Evolutionary conservation across 2,113 vertebrate species (phyloP).

Genomic region (Natator depressus): DNA sequence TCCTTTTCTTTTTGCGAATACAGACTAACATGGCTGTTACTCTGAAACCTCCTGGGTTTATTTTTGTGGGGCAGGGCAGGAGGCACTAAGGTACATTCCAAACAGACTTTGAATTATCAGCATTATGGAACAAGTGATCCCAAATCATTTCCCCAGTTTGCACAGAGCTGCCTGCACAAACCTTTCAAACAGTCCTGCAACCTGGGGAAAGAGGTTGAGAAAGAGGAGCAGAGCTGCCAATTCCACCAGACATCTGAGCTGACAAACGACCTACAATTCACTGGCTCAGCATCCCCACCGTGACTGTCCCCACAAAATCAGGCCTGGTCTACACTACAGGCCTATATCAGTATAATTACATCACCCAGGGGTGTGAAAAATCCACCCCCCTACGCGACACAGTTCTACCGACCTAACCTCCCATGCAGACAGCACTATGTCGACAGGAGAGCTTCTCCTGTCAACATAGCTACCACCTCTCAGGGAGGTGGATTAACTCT

Average conservation of each 20-base stretch:
- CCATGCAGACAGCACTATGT: too few species aligned
- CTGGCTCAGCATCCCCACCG: not conserved
- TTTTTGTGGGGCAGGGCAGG: not conserved
- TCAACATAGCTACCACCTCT: too few species aligned
- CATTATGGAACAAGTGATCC: not conserved
- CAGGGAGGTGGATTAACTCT: too few species aligned
- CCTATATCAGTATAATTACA: not conserved
- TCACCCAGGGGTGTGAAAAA: not conserved
- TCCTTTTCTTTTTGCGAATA: too few species aligned
- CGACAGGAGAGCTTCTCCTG: too few species aligned
- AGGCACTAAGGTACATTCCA: not conserved
- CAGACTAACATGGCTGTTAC: too few species aligned
- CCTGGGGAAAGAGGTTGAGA: not conserved
- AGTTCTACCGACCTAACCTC: too few species aligned
- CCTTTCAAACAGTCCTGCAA: not conserved
- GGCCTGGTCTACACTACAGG: not conserved
- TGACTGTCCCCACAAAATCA: not conserved
- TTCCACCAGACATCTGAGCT: not conserved
- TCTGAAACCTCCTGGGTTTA: not conserved
- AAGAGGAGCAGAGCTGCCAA: not conserved
- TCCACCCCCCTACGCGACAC: not conserved
- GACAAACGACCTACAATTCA: not conserved
- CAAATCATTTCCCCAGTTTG: not conserved
- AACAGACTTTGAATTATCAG: not conserved
- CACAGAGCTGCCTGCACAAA: not conserved